Evolutionary conservation across 2,113 vertebrate genomes (phyloP).

Genomic region (Eulacestoma nigropectus): DNA sequence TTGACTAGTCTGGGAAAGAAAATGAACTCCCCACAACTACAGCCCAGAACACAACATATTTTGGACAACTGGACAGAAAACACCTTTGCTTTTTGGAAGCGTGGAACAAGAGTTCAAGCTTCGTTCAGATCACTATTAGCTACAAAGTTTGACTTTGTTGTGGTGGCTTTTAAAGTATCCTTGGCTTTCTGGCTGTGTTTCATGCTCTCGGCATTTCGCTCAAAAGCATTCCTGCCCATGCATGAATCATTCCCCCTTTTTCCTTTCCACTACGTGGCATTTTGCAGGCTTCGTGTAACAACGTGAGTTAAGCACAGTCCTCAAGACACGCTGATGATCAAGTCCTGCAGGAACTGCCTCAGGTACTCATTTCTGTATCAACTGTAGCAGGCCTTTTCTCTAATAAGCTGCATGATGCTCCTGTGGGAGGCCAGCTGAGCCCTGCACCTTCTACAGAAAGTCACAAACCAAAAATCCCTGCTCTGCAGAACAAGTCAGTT

Average conservation of each 20-base stretch:
- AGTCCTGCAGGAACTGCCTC: not conserved
- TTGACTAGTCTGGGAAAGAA: not conserved
- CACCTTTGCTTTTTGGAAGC: not conserved
- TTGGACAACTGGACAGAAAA: not conserved
- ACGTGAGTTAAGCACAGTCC: not conserved
- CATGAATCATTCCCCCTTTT: not conserved
- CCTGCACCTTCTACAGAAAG: not conserved
- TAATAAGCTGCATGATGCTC: not conserved
- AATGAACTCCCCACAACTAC: not conserved
- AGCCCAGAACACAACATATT: not conserved
- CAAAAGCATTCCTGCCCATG: not conserved
- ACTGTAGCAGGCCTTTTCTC: not conserved
- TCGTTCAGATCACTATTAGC: not conserved
- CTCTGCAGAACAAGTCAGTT: not conserved
- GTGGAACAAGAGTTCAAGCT: not conserved
- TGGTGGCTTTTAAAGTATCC: not conserved
- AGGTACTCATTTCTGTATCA: not conserved
- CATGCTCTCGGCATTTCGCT: fast-evolving
- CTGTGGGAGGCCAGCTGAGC: not conserved
- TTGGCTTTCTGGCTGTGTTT: not conserved
- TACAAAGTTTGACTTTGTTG: not conserved
- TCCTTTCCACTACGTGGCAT: fast-evolving
- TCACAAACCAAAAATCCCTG: not conserved
- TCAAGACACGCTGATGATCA: not conserved
- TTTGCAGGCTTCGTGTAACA: not conserved